Conservation (phyloP, 2,113 vertebrate species). For the Axis porcinus region DNA sequence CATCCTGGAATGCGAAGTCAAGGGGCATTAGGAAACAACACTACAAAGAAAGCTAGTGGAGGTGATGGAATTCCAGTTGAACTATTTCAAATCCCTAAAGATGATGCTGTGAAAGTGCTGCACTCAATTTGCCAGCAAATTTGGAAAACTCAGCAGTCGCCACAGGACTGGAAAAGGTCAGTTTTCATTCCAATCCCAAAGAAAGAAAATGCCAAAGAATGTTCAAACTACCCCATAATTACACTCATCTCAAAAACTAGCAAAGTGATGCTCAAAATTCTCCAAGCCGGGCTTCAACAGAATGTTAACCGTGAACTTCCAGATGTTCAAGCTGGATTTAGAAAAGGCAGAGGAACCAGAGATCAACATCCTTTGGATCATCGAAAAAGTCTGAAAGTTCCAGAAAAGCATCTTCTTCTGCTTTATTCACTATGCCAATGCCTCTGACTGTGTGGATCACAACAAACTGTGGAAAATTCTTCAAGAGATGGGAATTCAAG, state of each 20-base stretch:
- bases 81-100: not conserved
- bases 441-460: not conserved
- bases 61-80: not conserved
- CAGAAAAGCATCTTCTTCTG: not conserved
- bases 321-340: not conserved
- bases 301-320: not conserved
- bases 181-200: not conserved
- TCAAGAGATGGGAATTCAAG: not conserved
- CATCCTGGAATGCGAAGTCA: not conserved
- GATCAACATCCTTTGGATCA: not conserved
- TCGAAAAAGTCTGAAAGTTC: not conserved
- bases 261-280: not conserved
- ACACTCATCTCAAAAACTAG: not conserved
- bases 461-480: not conserved
- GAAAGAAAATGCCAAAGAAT: not conserved
- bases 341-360: not conserved
- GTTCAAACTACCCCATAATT: not conserved
- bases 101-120: not conserved
- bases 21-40: not conserved
- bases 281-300: fast-evolving
- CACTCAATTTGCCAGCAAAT: not conserved
- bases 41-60: not conserved
- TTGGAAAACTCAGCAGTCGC: not conserved
- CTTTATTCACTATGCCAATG: not conserved
- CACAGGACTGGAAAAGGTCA: not conserved